Evolutionary conservation across 2,797 vertebrate genomes (phyloP).

Genomic region (Antrozous pallidus): DNA sequence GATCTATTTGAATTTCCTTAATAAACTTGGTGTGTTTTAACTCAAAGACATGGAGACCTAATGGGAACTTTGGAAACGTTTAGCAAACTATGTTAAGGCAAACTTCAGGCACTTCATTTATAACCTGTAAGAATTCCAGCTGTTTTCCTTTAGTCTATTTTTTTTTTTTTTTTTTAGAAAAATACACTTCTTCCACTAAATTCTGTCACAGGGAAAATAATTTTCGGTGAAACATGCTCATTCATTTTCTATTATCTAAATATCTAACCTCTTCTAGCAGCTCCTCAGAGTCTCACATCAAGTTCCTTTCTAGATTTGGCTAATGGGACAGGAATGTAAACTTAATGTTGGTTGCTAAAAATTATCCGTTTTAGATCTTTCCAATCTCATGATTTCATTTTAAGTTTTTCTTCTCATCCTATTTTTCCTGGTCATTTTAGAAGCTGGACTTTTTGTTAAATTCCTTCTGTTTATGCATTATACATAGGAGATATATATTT

Average conservation of each 20-base stretch:
- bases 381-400: neutral
- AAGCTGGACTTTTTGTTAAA: neutral
- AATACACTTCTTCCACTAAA: constrained; percentile 34
- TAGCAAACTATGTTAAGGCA: constrained; percentile 38
- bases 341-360: constrained; percentile 35
- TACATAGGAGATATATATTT: neutral
- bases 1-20: constrained; percentile 18
- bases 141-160: constrained; percentile 53
- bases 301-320: constrained; percentile 12
- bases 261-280: neutral
- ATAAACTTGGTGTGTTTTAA: constrained; percentile 28
- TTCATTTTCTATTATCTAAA: constrained; percentile 51
- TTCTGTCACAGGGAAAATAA: constrained; percentile 10
- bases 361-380: constrained; percentile 15
- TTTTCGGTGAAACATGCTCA: constrained; percentile 7
- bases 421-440: neutral
- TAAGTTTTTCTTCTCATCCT: neutral
- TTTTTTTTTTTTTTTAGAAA: neutral
- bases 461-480: neutral
- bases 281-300: constrained; percentile 25
- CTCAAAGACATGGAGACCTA: constrained; percentile 45
- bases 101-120: constrained; percentile 43
- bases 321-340: constrained; percentile 31
- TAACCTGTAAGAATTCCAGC: constrained; percentile 33
- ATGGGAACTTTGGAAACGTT: constrained; percentile 53